Conservation (phyloP, 1,140 invertebrate genomes). For the Macrobrachium nipponense region DNA sequence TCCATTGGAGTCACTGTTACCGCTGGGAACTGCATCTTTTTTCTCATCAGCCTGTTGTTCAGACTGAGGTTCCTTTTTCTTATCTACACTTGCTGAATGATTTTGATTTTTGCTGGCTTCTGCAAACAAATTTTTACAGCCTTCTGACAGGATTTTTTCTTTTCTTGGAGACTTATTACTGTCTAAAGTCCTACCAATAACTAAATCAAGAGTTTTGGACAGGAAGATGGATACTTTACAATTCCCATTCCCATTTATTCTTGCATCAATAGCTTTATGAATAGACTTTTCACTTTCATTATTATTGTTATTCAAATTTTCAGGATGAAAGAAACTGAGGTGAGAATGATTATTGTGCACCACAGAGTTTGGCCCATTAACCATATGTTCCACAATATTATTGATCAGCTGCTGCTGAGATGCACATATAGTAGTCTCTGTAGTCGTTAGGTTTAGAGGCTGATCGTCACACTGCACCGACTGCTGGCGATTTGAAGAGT, state of each 20-base stretch:
- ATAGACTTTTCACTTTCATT: constrained; percentile 43
- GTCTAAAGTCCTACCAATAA: constrained; percentile 43
- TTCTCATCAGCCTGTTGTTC: background rate
- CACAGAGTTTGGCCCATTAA: constrained; percentile 23
- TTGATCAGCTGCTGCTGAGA: constrained; percentile 50
- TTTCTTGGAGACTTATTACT: constrained; percentile 26
- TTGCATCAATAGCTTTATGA: constrained; percentile 34
- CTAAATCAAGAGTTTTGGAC: constrained; percentile 47
- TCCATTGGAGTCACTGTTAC: constrained; percentile 32
- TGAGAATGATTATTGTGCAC: constrained; percentile 12
- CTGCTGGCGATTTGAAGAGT: constrained; percentile 76
- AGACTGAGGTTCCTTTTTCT: background rate
- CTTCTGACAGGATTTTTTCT: constrained; percentile 25
- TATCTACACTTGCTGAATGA: background rate
- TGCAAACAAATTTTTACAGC: constrained; percentile 19
- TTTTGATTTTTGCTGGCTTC: background rate
- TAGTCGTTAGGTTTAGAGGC: constrained; percentile 43
- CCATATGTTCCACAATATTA: constrained; percentile 48
- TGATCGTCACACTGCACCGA: constrained; percentile 19
- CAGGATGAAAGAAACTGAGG: constrained; percentile 46
- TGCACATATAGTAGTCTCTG: constrained; percentile 48
- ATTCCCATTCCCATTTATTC: constrained; percentile 46
- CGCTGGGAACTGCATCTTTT: background rate
- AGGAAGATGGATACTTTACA: constrained; percentile 43
- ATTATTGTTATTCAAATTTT: constrained; percentile 56